Conservation (phyloP, 2,113 vertebrate genomes). For the Daphoenositta chrysoptera region DNA sequence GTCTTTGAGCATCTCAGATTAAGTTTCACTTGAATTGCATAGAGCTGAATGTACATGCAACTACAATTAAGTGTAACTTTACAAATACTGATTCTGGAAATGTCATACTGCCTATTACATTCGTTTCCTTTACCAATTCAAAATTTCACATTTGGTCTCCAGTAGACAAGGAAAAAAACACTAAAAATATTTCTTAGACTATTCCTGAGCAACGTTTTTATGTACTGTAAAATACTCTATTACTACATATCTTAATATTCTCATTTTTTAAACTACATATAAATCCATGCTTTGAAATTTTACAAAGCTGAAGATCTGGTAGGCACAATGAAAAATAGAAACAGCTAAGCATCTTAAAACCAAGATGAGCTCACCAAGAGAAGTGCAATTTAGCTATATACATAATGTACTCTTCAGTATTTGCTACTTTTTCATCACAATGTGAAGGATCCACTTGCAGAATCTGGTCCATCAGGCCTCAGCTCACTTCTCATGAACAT, state of each 20-base stretch:
- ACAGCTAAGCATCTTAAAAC: conserved; percentile 27
- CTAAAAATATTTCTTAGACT: conserved; percentile 35
- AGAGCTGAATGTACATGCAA: conserved; percentile 33
- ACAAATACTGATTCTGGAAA: conserved; percentile 5
- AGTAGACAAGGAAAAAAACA: not conserved
- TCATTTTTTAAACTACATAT: conserved; percentile 14
- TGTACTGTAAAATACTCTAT: conserved; percentile 28
- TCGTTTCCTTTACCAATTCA: not conserved
- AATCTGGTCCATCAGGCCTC: not conserved
- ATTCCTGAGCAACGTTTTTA: conserved; percentile 51
- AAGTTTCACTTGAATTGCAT: conserved; percentile 13
- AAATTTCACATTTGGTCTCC: conserved; percentile 35
- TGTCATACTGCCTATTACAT: not conserved
- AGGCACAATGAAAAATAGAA: conserved; percentile 18
- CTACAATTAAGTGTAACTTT: not conserved
- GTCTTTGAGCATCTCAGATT: not conserved
- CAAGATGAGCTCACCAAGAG: conserved; percentile 8
- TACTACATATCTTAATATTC: not conserved
- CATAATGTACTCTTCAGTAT: not conserved
- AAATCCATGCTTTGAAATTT: conserved; percentile 50
- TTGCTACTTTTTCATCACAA: not conserved
- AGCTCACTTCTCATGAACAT: not conserved
- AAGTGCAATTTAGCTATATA: conserved; percentile 32
- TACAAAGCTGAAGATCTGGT: conserved; percentile 28
- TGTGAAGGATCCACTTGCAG: not conserved